phyloP scores from a whole-genome alignment of 2,888 invertebrate species.

The Leptarthrus brevirostris region DNA sequence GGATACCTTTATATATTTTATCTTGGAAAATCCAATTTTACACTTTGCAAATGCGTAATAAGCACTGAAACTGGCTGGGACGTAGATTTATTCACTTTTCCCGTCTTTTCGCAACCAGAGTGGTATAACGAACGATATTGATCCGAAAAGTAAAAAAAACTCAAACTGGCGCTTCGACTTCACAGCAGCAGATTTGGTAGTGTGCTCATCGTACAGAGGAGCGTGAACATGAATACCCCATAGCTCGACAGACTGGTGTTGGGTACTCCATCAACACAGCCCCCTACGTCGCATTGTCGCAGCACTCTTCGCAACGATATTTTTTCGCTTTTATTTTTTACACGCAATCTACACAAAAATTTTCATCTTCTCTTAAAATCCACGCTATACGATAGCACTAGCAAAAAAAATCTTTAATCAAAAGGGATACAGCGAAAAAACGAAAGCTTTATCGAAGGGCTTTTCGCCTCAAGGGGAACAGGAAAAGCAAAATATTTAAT shows the following conservation, averaged over 20 bases:
- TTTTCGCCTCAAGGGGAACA: not conserved
- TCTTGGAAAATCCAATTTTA: not conserved
- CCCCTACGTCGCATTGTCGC: constrained; percentile 24
- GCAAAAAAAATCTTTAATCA: too few species aligned
- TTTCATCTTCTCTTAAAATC: constrained; percentile 6
- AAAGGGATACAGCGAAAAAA: not conserved
- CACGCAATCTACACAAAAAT: not conserved
- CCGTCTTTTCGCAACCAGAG: constrained; percentile 29
- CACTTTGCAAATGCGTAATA: constrained; percentile 36
- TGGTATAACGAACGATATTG: constrained; percentile 39
- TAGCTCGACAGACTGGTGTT: not conserved
- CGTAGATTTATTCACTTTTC: constrained; percentile 37
- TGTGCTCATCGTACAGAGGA: constrained; percentile 4
- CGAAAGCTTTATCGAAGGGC: constrained; percentile 25
- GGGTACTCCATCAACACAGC: constrained; percentile 18
- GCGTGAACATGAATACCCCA: not conserved
- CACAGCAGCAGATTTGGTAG: constrained; percentile 21
- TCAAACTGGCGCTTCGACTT: constrained; percentile 10
- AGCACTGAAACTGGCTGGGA: not conserved
- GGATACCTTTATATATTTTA: not conserved
- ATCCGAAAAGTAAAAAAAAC: constrained; percentile 28
- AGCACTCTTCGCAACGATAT: constrained; percentile 1
- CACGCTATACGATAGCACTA: too few species aligned
- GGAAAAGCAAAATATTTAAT: constrained; percentile 32
- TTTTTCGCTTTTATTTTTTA: constrained; percentile 11